Base-by-base conservation (phyloP, 2,797 vertebrate genomes). In the Rhincodon typus region DNA sequence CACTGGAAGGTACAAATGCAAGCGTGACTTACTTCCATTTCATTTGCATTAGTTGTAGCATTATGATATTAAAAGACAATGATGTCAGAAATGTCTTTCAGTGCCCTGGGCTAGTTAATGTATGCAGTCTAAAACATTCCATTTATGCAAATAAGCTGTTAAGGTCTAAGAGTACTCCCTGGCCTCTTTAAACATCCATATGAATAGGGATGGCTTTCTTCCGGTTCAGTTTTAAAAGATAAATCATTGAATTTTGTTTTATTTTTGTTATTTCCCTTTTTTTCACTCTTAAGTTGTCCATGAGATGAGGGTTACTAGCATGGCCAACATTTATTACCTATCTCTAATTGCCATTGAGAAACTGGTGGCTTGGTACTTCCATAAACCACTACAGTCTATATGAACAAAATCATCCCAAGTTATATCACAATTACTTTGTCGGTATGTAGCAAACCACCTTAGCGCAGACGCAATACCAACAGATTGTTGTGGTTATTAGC, bases 51-150 rank as follows among this genome's bases (percentile, higher is more conserved):
- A 97, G 97, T 97, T 97, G 96, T 97, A 97, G 97, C 97, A 97
- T 96, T 96, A 96, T 97, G 96, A 97, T 97, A 97, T 97, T 97
- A 97, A 97, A 97, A 98, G 97, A 97, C 97, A 72, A 96, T 98
- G 98, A 98, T 98, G 98, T 98, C 98, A 98, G 98, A 98, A 98
- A 96, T 98, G 97, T 98, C 97, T 97, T 96, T 96, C 97, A 97
- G 96, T 96, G 97, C 97, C 96, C 96, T 96, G 97, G 97, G 97
- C 97, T 97, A 97, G 97, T 97, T 97, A 97, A 97, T 97, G 97
- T 97, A 97, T 97, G 97, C 97, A 98, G 97, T 97, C 97, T 97
- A 97, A 97, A 97, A 97, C 97, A 97, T 98, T 98, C 97, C 97
- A 97, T 97, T 98, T 97, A 97, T 97, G 97, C 97, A 97, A 97